phyloP scores from a whole-genome alignment of 1,140 invertebrate species.

The Battus philenor region DNA sequence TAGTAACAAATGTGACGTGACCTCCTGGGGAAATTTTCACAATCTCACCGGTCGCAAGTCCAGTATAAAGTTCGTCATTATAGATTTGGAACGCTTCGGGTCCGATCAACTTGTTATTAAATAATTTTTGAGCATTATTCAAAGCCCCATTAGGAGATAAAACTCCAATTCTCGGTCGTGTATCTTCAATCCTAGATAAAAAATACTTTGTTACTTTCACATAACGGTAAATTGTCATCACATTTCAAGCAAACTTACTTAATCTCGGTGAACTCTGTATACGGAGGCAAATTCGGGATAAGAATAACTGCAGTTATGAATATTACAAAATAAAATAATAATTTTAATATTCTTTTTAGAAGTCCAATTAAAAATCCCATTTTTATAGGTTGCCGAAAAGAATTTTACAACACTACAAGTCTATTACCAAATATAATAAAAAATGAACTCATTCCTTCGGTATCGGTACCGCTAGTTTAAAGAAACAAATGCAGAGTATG shows the following conservation, averaged over 20 bases:
- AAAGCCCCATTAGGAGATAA: slow-evolving; percentile 79
- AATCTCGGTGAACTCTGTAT: slow-evolving; percentile 56
- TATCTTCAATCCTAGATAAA: slow-evolving; percentile 72
- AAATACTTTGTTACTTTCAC: slow-evolving; percentile 18
- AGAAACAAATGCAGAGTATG: too few relatives aligned
- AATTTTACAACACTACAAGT: slow-evolving; percentile 4
- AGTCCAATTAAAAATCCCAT: slow-evolving; percentile 53
- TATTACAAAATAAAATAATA: slow-evolving; percentile 36
- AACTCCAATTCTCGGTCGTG: slow-evolving; percentile 74
- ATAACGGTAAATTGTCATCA: slow-evolving; percentile 22
- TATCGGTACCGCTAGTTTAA: too few relatives aligned
- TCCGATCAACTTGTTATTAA: slow-evolving; percentile 79
- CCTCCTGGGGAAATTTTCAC: slow-evolving; percentile 79
- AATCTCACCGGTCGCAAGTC: slow-evolving; percentile 82
- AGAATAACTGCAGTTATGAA: slow-evolving; percentile 40
- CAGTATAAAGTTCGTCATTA: slow-evolving; percentile 83
- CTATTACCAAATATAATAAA: slow-evolving; percentile 3
- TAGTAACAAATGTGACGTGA: slow-evolving; percentile 77
- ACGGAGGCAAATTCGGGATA: slow-evolving; percentile 63
- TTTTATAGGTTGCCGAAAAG: background rate
- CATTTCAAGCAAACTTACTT: slow-evolving; percentile 41
- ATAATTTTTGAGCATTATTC: slow-evolving; percentile 79
- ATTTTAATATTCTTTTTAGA: slow-evolving; percentile 41
- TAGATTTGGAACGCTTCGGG: slow-evolving; percentile 84
- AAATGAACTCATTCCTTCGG: too few relatives aligned